phyloP scores from a whole-genome alignment of 2,888 invertebrate genomes.

The Pseudeuparius sepicola region DNA sequence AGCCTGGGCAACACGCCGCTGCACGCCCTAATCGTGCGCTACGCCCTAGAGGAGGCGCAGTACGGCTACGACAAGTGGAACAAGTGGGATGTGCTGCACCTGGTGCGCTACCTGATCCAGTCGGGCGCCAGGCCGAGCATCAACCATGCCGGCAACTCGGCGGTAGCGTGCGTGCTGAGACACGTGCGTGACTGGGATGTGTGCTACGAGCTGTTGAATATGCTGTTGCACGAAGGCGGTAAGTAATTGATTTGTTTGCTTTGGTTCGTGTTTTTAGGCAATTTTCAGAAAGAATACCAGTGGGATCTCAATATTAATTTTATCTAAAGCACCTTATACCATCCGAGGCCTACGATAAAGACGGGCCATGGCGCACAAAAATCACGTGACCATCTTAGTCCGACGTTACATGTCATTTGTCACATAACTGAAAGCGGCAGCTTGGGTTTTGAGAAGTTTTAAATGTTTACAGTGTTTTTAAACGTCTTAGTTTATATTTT shows the following conservation, averaged over 20 bases:
- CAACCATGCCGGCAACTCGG: slow-evolving; percentile 59
- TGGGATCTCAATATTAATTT: too few species aligned
- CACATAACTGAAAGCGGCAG: too few species aligned
- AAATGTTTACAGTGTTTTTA: too few species aligned
- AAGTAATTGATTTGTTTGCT: slow-evolving; percentile 24
- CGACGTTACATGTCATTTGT: too few species aligned
- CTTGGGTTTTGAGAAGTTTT: too few species aligned
- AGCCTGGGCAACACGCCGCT: slow-evolving; percentile 64
- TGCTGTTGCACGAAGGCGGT: slow-evolving; percentile 51
- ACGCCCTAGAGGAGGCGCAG: slow-evolving; percentile 57
- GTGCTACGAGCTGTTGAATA: slow-evolving; percentile 49
- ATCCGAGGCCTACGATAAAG: too few species aligned
- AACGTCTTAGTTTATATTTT: too few species aligned
- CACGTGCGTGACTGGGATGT: slow-evolving; percentile 62
- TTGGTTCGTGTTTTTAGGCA: slow-evolving; percentile 3
- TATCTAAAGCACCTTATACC: too few species aligned
- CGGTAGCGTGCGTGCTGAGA: slow-evolving; percentile 58
- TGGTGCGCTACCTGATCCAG: slow-evolving; percentile 51
- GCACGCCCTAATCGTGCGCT: slow-evolving; percentile 53
- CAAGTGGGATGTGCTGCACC: slow-evolving; percentile 63
- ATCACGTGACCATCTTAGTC: too few species aligned
- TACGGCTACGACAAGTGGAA: slow-evolving; percentile 62
- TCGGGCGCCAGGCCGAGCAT: slow-evolving; percentile 58
- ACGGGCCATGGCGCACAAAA: too few species aligned
- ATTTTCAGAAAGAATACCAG: too few species aligned